Evolutionary conservation across 2,113 vertebrate species (phyloP).

Genomic region (Pitta sordida): DNA sequence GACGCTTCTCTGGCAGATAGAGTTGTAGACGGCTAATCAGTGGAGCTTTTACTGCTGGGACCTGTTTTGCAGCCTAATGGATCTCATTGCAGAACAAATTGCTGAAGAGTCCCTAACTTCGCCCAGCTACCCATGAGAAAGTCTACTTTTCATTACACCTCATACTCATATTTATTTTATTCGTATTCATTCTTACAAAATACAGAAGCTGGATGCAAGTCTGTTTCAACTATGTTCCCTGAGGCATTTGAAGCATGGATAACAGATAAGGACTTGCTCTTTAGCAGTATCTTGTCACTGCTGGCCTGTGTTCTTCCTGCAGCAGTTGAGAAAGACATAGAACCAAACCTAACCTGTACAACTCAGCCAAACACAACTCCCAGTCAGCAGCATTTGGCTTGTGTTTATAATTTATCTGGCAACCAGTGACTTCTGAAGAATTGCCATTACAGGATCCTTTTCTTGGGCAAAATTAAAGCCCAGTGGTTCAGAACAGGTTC

Average conservation of each 20-base stretch:
- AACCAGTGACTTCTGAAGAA: not conserved
- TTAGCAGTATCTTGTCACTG: not conserved
- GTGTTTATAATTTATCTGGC: not conserved
- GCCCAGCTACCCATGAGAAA: not conserved
- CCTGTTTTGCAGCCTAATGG: not conserved
- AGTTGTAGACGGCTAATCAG: not conserved
- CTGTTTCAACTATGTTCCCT: not conserved
- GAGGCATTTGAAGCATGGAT: not conserved
- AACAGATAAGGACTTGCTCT: constrained; percentile 4
- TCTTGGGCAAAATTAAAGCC: not conserved
- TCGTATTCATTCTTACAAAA: not conserved
- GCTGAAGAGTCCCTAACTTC: not conserved
- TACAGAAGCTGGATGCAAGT: not conserved
- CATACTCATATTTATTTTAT: not conserved
- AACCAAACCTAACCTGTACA: not conserved
- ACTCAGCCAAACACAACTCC: not conserved
- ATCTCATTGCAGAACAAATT: not conserved
- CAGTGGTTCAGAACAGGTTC: not conserved
- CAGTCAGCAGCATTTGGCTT: rapidly evolving
- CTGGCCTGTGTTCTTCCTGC: not conserved
- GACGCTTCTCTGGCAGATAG: not conserved
- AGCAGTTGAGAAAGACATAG: not conserved
- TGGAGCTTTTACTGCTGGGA: not conserved
- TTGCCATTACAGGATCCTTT: not conserved
- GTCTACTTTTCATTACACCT: not conserved